Base-by-base conservation (phyloP, 2,797 vertebrate species). In the Scolopax bukidnonensis region DNA sequence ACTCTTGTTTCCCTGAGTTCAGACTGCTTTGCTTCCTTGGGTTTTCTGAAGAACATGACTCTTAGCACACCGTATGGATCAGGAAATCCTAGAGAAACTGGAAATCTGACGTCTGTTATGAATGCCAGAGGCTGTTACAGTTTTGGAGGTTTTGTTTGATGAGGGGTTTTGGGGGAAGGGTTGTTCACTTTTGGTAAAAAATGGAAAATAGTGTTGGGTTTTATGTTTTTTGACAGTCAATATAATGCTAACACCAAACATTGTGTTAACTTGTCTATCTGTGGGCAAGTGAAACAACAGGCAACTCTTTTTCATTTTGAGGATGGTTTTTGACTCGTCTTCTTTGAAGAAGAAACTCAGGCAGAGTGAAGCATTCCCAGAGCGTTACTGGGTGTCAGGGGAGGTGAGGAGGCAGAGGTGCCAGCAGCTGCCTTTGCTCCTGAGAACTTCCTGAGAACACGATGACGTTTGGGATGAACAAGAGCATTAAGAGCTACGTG, bases 51-150 rank as follows among this genome's bases (percentile, higher is more conserved):
- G 86, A 41, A 48, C 48, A 2, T 8, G 4, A 12, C 0, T 7
- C 25, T 21, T 13, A 20, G 28, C 33, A 32, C 60, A 60, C 18
- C 1, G 0, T 10, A 1, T 7, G 13, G 59, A 10, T 70, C 32
- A 64, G 67, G 61, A 76, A n/a, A 63, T 36, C n/a, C 12, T 23
- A 48, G 20, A 53, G 67, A 23, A 48, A 18, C 10, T 21, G 4
- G 45, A 17, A 40, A 16, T 20, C 41, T 36, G 36, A 36, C 36
- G 36, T 36, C 36, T 36, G 36, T 36, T 36, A 8, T n/a, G 79
- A 70, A 4, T 48, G 80, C 30, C 64, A 36, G 13, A 11, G 50
- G 36, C 77, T 61, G 16, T 45, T 68, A 16, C 38, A 38, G 50
- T 4, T 60, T 67, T 33, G 1, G n/a, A 67, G 24, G 15, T n/a